These are phyloP conservation scores for Rhogogaster chlorosoma DNA, from an alignment of 2,888 invertebrate genomes.

Conservation along the genomic window DNA sequence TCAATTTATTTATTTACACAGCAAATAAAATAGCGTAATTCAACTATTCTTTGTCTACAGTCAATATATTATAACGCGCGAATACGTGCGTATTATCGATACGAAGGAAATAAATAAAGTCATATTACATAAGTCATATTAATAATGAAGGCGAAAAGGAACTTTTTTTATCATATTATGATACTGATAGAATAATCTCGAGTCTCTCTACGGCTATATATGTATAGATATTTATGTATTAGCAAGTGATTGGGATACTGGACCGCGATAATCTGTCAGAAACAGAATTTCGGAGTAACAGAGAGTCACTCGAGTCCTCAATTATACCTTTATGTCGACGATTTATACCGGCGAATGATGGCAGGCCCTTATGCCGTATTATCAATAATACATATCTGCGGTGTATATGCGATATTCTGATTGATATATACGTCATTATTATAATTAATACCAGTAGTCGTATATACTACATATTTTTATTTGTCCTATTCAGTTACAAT, in stretches of 20 bases:
- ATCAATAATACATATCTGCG: neutral
- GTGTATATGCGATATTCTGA: neutral
- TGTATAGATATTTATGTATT: neutral
- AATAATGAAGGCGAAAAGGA: no score
- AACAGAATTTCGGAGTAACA: slow-evolving; percentile 20
- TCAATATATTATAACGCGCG: no score
- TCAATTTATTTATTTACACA: no score
- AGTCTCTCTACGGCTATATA: neutral
- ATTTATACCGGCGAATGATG: neutral
- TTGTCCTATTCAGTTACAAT: no score
- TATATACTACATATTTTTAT: no score
- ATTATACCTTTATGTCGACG: neutral
- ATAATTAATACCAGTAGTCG: neutral
- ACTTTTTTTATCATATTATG: no score
- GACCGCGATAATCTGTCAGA: slow-evolving; percentile 16
- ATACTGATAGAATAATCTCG: neutral
- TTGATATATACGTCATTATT: neutral
- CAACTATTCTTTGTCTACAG: no score
- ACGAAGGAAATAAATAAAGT: no score
- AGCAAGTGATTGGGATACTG: neutral
- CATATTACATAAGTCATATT: no score
- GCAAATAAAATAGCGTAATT: no score
- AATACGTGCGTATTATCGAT: no score
- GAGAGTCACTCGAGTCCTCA: slow-evolving; percentile 32
- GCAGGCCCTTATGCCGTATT: neutral